phyloP scores from a whole-genome alignment of 2,797 vertebrate species.

The Morelia viridis region DNA sequence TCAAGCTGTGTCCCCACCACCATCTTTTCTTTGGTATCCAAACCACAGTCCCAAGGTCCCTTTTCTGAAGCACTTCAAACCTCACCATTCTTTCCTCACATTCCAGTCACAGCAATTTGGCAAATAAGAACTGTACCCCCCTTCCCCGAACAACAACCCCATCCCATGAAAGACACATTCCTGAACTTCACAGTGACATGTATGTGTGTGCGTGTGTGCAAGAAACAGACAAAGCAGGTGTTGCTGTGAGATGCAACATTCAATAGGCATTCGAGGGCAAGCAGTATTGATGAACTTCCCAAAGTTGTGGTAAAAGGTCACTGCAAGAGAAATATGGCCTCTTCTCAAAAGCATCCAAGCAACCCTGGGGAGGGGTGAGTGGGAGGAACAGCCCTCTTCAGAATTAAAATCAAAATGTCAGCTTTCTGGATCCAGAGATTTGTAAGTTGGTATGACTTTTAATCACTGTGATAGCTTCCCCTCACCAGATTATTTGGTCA shows the following conservation, averaged over 20 bases:
- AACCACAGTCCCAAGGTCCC: not conserved
- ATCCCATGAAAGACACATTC: not conserved
- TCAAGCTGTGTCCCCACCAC: slow-evolving; percentile 11
- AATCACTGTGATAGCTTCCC: not conserved
- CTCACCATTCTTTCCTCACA: not conserved
- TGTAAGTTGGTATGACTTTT: not conserved
- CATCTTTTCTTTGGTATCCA: slow-evolving; percentile 54
- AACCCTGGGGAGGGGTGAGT: not conserved
- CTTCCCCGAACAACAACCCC: slow-evolving; percentile 43
- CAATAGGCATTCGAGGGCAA: not conserved
- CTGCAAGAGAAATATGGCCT: not conserved
- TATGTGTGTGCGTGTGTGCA: not conserved
- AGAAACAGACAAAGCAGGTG: not conserved
- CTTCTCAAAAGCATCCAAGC: slow-evolving; percentile 4
- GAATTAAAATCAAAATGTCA: slow-evolving; percentile 1
- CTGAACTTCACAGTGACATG: slow-evolving; percentile 33
- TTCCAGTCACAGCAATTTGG: slow-evolving; percentile 31
- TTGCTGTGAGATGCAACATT: not conserved
- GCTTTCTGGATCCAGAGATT: slow-evolving; percentile 24
- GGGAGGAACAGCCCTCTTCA: not conserved
- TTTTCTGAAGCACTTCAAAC: not conserved
- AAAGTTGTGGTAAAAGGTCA: slow-evolving; percentile 2
- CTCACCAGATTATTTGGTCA: not conserved
- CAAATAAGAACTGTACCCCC: slow-evolving; percentile 61
- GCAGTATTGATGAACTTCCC: not conserved